Base-by-base conservation (phyloP, 1,140 invertebrate genomes). In the Drosophila parvula region DNA sequence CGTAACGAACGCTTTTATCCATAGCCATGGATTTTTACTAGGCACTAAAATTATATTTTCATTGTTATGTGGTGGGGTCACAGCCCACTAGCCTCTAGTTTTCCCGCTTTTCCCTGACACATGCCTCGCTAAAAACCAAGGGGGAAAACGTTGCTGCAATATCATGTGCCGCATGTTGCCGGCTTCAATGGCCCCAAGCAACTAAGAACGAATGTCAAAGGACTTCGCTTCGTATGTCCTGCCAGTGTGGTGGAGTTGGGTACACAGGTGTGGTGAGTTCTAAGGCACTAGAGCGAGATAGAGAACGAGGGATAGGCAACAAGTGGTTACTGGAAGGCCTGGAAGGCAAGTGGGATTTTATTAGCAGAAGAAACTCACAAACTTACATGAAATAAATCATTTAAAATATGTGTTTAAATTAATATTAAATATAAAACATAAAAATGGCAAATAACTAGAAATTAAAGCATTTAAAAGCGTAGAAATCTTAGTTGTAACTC, bases 41-140 rank as follows among this genome's bases (percentile, higher is more conserved):
- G 70, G 71, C 79, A 86, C 75, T 86, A 74, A 86, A 86, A 88
- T 77, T 86, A 88, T 86, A 88, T 77, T 82, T 86, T 86, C 78
- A 86, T 86, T 88, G 82, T 77, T 88, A 73, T 86, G 74, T 65
- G 27, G n/a, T 40, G 48, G 38, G 61, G 32, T n/a, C 3, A 5
- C 41, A 51, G 4, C 22, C 16, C 18, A 0, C 38, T 18, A 16
- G 12, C 10, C 34, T 38, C 22, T 38, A 36, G 40, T 22, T 45
- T 14, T 43, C 56, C 22, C 30, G 32, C 51, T 36, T 65, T 65
- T 32, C 10, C 32, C 11, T 3, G 10, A 10, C 50, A 18, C 16
- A 14, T 40, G 14, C 14, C 38, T n/a, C 6, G 38, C 38, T 14
- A 10, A 12, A 10, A 8, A 30, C n/a, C n/a, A n/a, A n/a, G n/a